phyloP scores from a whole-genome alignment of 1,140 invertebrate genomes.

The Musca vetustissima region DNA sequence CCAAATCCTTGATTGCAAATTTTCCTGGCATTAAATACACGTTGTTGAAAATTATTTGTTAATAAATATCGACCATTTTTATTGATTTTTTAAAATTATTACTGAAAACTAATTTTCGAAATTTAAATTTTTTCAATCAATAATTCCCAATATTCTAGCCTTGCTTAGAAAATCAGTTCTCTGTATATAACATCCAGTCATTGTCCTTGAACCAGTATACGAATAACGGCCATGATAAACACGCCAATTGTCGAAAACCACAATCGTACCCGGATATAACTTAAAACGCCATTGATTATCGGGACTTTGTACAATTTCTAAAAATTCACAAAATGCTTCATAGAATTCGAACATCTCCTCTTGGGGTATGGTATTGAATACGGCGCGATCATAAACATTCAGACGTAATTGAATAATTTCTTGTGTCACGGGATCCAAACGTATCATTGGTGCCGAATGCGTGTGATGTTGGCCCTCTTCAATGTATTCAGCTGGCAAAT shows the following conservation, averaged over 20 bases:
- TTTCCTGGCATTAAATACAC: no score
- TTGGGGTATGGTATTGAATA: conserved; percentile 60
- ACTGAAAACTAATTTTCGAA: no score
- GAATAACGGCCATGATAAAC: conserved; percentile 69
- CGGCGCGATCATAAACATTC: conserved; percentile 70
- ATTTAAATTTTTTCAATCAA: conserved; percentile 39
- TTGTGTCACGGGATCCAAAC: conserved; percentile 56
- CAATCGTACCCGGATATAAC: conserved; percentile 65
- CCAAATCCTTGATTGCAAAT: no score
- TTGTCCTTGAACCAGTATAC: conserved; percentile 63
- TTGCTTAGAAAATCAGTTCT: conserved; percentile 65
- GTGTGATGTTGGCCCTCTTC: conserved; percentile 62
- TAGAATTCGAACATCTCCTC: conserved; percentile 65
- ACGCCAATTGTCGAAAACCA: conserved; percentile 77
- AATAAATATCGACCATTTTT: no score
- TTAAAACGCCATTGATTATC: conserved; percentile 63
- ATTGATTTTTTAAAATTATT: no score
- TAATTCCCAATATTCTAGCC: conserved; percentile 58
- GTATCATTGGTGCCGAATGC: conserved; percentile 60
- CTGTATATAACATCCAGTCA: conserved; percentile 65
- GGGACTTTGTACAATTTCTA: conserved; percentile 59
- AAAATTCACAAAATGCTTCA: conserved; percentile 61
- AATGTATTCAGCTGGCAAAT: conserved; percentile 66
- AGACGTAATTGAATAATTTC: conserved; percentile 63
- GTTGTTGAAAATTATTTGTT: no score